phyloP scores from a whole-genome alignment of 2,797 vertebrate species.

The Paguma larvata region DNA sequence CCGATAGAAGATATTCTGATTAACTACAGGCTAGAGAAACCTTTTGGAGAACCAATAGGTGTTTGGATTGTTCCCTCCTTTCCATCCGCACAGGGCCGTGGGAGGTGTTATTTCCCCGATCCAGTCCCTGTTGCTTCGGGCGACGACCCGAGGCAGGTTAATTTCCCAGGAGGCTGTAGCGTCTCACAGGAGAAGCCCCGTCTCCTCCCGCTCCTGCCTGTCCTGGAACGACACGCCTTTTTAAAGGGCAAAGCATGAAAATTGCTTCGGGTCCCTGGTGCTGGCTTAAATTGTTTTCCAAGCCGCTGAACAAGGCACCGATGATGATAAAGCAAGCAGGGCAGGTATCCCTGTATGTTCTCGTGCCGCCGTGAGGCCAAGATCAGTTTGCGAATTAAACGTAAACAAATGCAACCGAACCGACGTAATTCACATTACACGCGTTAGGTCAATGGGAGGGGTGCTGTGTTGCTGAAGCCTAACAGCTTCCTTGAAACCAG shows the following conservation, averaged over 20 bases:
- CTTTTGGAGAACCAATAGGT: background rate
- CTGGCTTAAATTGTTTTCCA: slow-evolving; percentile 31
- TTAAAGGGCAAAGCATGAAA: background rate
- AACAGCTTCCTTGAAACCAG: background rate
- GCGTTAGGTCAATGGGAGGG: background rate
- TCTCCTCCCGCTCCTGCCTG: background rate
- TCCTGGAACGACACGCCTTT: background rate
- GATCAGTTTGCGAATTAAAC: slow-evolving; percentile 50
- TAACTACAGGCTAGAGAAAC: background rate
- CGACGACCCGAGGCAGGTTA: background rate
- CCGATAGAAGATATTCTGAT: background rate
- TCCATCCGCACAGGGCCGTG: background rate
- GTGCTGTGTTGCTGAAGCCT: background rate
- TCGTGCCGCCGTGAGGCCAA: background rate
- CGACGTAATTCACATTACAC: background rate
- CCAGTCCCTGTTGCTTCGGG: background rate
- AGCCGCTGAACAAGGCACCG: background rate
- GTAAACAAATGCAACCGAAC: slow-evolving; percentile 13
- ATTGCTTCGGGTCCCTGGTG: background rate
- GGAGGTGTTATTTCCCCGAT: background rate
- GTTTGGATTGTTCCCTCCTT: background rate
- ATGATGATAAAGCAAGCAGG: background rate
- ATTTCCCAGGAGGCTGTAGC: background rate
- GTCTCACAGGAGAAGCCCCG: background rate
- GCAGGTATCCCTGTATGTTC: background rate